Evolutionary conservation across 2,888 invertebrate species (phyloP), one percentile per base, ranked within the genome.

Genomic region (Tachina lurida): DNA sequence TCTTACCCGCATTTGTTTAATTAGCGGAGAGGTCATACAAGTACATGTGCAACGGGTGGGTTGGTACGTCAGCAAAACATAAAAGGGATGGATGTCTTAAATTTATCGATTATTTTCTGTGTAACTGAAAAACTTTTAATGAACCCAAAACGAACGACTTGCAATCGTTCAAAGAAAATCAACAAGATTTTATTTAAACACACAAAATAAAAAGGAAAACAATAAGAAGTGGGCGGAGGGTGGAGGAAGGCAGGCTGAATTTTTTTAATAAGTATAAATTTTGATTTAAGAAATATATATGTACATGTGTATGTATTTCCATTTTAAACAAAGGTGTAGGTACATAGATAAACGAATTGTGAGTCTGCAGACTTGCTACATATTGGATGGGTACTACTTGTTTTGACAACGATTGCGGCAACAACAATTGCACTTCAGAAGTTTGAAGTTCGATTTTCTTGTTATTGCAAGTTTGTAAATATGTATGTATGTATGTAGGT

Each of bases 31-130:
- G 81, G 80, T 84, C 76, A 73, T 17, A 56, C 49, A 62, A 73
- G 81, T 81, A 76, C 76, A 77, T 74, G 62, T 75, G 81, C 74
- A 74, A 81, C 74, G 81, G 52, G 74, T 81, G 81, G 74, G 54
- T 54, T 71, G 71, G 45, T 67, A 60, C 49, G 74, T 74, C 80
- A 74, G 52, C 80, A 67, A 67, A 52, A n/a, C 22, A 45, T 13
- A 2, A 74, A 74, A 60, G 49, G 43, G 12, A 58, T 68, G 43
- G 12, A 58, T 68, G 81, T 68, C 65, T 19, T 15, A 65, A 54
- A 75, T 45, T 45, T 68, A 81, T 81, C 67, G 81, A 81, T 74
- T 81, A 67, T 41, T 52, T 73, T 22, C 7, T n/a, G 43, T 31
- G 17, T 68, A 15, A 22, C 9, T 73, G 10, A 13, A 54, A 17